Conservation (phyloP, 2,113 vertebrate species). For the Burhinus bistriatus region DNA sequence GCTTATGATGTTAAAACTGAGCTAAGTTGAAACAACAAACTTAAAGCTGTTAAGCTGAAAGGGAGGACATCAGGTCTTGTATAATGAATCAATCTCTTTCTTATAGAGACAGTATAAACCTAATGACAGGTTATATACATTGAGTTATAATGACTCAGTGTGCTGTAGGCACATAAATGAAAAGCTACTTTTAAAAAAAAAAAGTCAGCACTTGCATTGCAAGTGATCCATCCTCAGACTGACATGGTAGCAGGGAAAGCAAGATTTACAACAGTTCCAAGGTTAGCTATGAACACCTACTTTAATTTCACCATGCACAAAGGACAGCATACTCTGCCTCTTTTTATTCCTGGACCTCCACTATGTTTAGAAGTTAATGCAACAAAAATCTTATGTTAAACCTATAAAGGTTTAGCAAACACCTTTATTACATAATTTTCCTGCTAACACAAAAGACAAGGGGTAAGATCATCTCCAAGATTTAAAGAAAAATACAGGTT, state of each 20-base stretch:
- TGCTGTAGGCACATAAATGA: background rate
- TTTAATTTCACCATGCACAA: background rate
- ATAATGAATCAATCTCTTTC: background rate
- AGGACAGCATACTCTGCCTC: background rate
- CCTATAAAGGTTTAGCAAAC: background rate
- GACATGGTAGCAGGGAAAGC: background rate
- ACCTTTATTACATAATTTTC: background rate
- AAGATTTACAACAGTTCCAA: background rate
- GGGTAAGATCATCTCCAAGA: background rate
- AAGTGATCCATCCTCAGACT: background rate
- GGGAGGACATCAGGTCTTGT: background rate
- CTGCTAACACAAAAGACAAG: background rate
- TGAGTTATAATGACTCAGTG: background rate
- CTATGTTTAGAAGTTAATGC: background rate
- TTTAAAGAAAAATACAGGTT: background rate
- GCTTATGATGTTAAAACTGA: background rate
- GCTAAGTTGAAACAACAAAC: background rate
- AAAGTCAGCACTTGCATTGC: background rate
- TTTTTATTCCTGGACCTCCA: background rate
- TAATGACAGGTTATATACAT: background rate
- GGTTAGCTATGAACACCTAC: background rate
- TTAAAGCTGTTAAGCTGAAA: background rate
- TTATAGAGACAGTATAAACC: background rate
- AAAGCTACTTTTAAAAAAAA: background rate
- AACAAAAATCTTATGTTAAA: background rate